These are phyloP conservation scores for Brachyptera putata DNA, from an alignment of 2,888 invertebrate species.

Conservation along the genomic window DNA sequence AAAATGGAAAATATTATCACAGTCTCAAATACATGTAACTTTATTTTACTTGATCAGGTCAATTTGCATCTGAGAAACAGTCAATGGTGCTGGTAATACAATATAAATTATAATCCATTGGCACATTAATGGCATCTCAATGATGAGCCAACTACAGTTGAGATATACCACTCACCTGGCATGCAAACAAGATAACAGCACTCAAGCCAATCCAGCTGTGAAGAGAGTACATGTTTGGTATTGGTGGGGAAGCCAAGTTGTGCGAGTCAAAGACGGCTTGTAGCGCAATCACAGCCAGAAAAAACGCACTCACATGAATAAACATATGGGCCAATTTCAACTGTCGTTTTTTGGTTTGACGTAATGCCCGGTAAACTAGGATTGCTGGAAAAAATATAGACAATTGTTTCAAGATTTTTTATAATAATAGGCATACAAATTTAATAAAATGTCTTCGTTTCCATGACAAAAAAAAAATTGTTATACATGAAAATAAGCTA, in stretches of 20 bases:
- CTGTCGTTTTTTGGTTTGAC: conserved; percentile 64
- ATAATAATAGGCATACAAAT: not conserved
- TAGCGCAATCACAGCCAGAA: conserved; percentile 65
- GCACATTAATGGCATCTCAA: no score
- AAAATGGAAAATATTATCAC: no score
- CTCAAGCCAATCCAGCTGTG: conserved; percentile 79
- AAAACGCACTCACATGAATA: conserved; percentile 62
- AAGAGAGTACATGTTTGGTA: conserved; percentile 67
- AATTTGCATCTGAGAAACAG: no score
- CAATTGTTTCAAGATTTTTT: no score
- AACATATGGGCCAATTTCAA: conserved; percentile 71
- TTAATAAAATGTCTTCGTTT: not conserved
- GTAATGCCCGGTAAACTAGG: conserved; percentile 72
- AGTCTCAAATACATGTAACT: no score
- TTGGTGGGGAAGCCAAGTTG: conserved; percentile 53
- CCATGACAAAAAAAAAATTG: not conserved
- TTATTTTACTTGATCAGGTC: no score
- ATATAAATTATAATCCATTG: no score
- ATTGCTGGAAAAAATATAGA: conserved; percentile 58
- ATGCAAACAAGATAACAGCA: conserved; percentile 66
- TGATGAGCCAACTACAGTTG: no score
- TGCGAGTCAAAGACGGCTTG: conserved; percentile 81
- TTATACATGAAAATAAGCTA: no score
- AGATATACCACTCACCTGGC: conserved; percentile 66
- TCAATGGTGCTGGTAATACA: no score